Percentiles rank a stretch among this genome's conserved stretches.
Conservation (phyloP, 1,140 invertebrate genomes). For the Asbolus verrucosus region DNA sequence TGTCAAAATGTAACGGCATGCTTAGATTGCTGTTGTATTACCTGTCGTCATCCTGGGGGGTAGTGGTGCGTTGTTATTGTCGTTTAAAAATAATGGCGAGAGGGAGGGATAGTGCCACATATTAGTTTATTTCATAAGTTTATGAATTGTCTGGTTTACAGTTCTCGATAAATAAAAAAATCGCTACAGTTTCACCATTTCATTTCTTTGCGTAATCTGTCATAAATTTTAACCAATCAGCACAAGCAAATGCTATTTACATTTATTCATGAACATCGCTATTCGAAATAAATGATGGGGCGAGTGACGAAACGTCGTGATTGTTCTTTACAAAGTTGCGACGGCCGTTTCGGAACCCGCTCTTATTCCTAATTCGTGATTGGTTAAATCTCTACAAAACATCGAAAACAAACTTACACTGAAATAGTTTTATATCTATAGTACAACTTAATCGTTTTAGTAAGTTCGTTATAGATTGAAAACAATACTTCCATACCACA, state of each 20-base stretch:
- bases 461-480: constrained; percentile 12
- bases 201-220: not conserved
- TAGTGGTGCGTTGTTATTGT: not conserved
- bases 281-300: not conserved
- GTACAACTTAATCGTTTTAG: constrained; percentile 27
- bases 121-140: constrained; percentile 2
- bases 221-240: constrained; percentile 12
- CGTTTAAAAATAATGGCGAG: not conserved
- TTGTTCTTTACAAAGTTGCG: constrained; percentile 3
- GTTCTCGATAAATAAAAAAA: constrained; percentile 4
- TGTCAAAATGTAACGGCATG: constrained; percentile 30
- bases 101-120: constrained; percentile 8
- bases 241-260: constrained; percentile 39
- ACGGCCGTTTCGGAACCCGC: not conserved
- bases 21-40: constrained; percentile 17
- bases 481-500: constrained; percentile 7
- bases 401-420: constrained; percentile 40
- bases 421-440: constrained; percentile 31
- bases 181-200: constrained; percentile 1
- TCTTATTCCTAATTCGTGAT: constrained; percentile 12
- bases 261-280: constrained; percentile 9
- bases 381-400: constrained; percentile 31
- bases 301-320: not conserved
- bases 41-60: not conserved
- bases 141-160: not conserved